Base-by-base conservation (phyloP, 2,888 invertebrate species). In the Ophion costatus region DNA sequence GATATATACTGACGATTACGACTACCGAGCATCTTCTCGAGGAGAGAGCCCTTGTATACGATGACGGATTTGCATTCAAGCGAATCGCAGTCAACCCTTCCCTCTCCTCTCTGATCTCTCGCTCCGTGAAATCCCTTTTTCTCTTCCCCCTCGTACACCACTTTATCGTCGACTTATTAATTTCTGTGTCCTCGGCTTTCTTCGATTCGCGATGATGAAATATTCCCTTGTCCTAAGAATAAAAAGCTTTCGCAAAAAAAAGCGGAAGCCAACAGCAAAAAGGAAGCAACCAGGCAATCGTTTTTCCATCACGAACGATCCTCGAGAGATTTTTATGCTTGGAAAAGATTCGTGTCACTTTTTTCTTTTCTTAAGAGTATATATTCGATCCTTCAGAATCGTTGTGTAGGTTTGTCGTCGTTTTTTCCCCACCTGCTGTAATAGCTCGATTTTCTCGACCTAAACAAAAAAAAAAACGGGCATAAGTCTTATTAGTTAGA, bases 51-150 rank as follows among this genome's bases (percentile, higher is more conserved):
- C 67, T 29, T 70, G 64, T 71, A 51, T 17, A 51, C 51, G 82
- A 82, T 79, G 85, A 87, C 86, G 86, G 85, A 86, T 88, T 85
- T 85, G 86, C 78, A 70, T 88, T 86, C 75, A 69, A 86, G 84
- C 75, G 83, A 86, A 84, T 89, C 80, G 88, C 81, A 78, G 45
- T 82, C 63, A 61, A 80, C 33, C 84, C 70, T 83, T 76, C 22
- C 24, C 56, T 17, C 57, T 83, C 45, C n/a, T 71, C 61, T 20
- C 66, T 67, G 51, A 74, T 63, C 70, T 76, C 76, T 74, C 69
- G 29, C 42, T 11, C 20, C 56, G 29, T 29, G 7, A 51, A 29
- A 11, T 29, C 9, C n/a, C 7, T 22, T 57, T n/a, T 5, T 5
- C 51, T 14, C 17, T 51, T 51, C 51, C 51, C 17, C 17, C 17